Conservation (phyloP, 2,113 vertebrate genomes). For the Ammodytes marinus region DNA sequence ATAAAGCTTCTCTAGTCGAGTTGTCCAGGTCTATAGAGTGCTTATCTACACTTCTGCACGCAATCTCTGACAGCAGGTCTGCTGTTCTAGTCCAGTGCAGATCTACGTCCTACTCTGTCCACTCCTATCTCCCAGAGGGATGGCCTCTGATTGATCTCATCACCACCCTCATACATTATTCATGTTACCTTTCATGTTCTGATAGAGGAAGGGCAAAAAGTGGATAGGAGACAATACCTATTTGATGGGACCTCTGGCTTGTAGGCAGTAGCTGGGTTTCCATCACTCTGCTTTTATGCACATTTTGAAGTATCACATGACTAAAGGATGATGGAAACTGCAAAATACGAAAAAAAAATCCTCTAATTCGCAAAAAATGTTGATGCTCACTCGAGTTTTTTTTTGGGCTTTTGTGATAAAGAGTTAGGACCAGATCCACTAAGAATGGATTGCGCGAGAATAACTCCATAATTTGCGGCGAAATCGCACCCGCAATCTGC, state of each 20-base stretch:
- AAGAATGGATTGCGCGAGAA: too few relatives aligned
- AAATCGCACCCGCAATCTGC: too few relatives aligned
- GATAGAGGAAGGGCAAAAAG: constrained; percentile 64
- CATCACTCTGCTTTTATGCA: too few relatives aligned
- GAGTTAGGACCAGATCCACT: too few relatives aligned
- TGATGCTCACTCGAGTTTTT: too few relatives aligned
- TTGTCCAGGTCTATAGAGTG: constrained; percentile 26
- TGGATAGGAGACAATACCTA: constrained; percentile 65
- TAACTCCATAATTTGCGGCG: too few relatives aligned
- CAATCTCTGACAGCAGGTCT: constrained; percentile 67
- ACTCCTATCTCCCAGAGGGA: constrained; percentile 76
- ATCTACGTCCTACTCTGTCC: constrained; percentile 71
- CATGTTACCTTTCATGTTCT: constrained; percentile 68
- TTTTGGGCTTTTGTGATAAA: too few relatives aligned
- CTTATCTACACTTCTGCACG: constrained; percentile 63
- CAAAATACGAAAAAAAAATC: too few relatives aligned
- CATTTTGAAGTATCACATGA: too few relatives aligned
- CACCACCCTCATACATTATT: constrained; percentile 77
- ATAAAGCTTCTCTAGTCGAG: constrained; percentile 10
- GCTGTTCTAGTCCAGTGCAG: constrained; percentile 61
- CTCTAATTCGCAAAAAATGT: too few relatives aligned
- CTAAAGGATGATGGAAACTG: too few relatives aligned
- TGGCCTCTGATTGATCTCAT: constrained; percentile 80
- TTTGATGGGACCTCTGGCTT: constrained; percentile 53
- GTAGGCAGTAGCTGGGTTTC: background rate